Evolutionary conservation across 2,888 invertebrate species (phyloP).

Genomic region (Leucoptera coffeella): DNA sequence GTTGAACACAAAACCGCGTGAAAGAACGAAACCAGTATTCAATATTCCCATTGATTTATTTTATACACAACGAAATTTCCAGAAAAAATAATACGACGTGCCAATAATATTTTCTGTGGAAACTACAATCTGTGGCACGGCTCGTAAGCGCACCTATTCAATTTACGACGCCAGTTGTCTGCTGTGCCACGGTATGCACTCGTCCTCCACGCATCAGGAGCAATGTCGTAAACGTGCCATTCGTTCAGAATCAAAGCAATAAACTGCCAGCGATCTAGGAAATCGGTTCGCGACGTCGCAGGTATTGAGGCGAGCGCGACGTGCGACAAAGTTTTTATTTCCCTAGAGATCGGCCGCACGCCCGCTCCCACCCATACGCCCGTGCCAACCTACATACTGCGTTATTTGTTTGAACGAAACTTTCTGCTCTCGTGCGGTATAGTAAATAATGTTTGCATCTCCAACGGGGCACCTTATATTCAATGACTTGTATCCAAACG

Average conservation of each 20-base stretch:
- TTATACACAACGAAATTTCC: too few relatives aligned
- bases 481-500: slow-evolving; percentile 27
- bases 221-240: slow-evolving; percentile 39
- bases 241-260: slow-evolving; percentile 45
- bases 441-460: slow-evolving; percentile 45
- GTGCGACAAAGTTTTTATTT: slow-evolving; percentile 53
- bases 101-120: neutral
- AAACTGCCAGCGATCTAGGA: slow-evolving; percentile 25
- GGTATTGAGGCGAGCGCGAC: slow-evolving; percentile 45
- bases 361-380: slow-evolving; percentile 40
- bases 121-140: neutral
- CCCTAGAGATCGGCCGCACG: slow-evolving; percentile 48
- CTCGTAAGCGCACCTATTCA: slow-evolving; percentile 3
- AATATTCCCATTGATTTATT: too few relatives aligned
- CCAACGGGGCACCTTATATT: slow-evolving; percentile 29
- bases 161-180: slow-evolving; percentile 2
- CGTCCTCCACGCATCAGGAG: slow-evolving; percentile 19
- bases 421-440: slow-evolving; percentile 47
- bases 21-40: too few relatives aligned
- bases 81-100: too few relatives aligned
- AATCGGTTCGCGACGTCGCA: slow-evolving; percentile 39
- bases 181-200: slow-evolving; percentile 7
- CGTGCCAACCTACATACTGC: slow-evolving; percentile 49
- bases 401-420: slow-evolving; percentile 50
- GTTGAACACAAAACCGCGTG: too few relatives aligned